Base-by-base conservation (phyloP, 1,140 invertebrate genomes). In the Drosophila athabasca region DNA sequence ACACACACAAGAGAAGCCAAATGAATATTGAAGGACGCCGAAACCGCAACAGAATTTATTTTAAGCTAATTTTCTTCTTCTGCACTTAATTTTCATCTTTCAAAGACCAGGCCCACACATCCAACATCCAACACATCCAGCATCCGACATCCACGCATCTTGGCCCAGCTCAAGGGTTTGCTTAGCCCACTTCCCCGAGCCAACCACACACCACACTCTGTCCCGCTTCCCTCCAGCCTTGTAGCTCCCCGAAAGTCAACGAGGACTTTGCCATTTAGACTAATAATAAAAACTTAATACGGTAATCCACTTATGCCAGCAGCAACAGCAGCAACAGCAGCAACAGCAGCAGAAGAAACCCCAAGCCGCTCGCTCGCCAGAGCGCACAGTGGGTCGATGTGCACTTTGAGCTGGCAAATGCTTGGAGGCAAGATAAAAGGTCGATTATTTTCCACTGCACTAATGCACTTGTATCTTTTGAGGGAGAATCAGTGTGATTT, bases 241-340 rank as follows among this genome's bases (percentile, higher is more conserved):
- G 53, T 59, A 70, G 74, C 55, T 61, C 49, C 61, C 71, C 54
- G 67, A 76, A 84, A 84, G 81, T 84, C 80, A 76, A 76, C 80
- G 76, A 76, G 54, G 76, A 70, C 77, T 76, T 79, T 76, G 65
- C 79, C 74, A 87, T 85, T 88, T 82, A 88, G 75, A 87, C 81
- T 87, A 87, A 88, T 87, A 87, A 88, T 88, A 87, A 87, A 87
- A 87, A 88, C 82, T 88, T 87, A 87, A 87, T 87, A 85, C 82
- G 83, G 78, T 85, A 88, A 85, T 85, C 82, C 82, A 85, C 83
- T 85, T 85, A 82, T 88, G 83, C 69, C 66, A 73, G 62, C 67
- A 72, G 71, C 71, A 45, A 45, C 52, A 58, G 45, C 29, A 54
- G 29, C 29, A 7, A 6, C 29, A 6, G 44, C 29, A 54, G 31